Percentiles rank a stretch among this genome's conserved stretches.
Conservation (phyloP, 1,140 invertebrate species). For the Macrotrachela quadricornifera region DNA sequence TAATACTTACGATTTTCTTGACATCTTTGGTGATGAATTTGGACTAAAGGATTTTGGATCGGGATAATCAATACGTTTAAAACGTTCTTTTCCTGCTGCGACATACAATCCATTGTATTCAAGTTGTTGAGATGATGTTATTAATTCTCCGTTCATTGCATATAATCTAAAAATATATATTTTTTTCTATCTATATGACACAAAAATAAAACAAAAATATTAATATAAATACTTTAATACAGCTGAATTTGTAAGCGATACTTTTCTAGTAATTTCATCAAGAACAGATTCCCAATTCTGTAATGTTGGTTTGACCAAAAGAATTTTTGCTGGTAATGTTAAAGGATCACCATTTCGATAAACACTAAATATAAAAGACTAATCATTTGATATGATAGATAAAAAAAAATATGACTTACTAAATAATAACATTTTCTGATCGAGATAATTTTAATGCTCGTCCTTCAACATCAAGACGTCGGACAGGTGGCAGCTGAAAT, state of each 20-base stretch:
- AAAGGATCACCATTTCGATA: slow-evolving; percentile 7
- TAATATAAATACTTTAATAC: slow-evolving; percentile 2
- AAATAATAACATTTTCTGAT: too few relatives aligned
- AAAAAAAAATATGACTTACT: too few relatives aligned
- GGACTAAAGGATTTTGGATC: too few relatives aligned
- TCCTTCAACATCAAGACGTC: too few relatives aligned
- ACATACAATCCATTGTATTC: background rate
- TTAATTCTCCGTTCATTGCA: slow-evolving; percentile 2
- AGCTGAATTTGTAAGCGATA: slow-evolving; percentile 3
- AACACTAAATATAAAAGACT: background rate
- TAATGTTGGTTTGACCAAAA: background rate
- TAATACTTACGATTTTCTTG: too few relatives aligned
- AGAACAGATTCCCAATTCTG: slow-evolving; percentile 4
- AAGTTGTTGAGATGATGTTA: background rate
- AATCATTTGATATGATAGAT: too few relatives aligned
- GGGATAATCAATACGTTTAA: slow-evolving; percentile 3
- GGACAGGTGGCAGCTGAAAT: too few relatives aligned
- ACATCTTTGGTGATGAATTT: too few relatives aligned
- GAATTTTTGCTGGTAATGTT: slow-evolving; percentile 1
- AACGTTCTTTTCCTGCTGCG: slow-evolving; percentile 4
- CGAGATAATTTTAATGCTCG: too few relatives aligned
- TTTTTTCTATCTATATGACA: background rate
- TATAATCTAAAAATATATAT: background rate
- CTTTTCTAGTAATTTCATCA: slow-evolving; percentile 5
- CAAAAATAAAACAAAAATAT: background rate